Conservation (phyloP, 2,797 vertebrate genomes). For the Cryptoblepharus egeriae region DNA sequence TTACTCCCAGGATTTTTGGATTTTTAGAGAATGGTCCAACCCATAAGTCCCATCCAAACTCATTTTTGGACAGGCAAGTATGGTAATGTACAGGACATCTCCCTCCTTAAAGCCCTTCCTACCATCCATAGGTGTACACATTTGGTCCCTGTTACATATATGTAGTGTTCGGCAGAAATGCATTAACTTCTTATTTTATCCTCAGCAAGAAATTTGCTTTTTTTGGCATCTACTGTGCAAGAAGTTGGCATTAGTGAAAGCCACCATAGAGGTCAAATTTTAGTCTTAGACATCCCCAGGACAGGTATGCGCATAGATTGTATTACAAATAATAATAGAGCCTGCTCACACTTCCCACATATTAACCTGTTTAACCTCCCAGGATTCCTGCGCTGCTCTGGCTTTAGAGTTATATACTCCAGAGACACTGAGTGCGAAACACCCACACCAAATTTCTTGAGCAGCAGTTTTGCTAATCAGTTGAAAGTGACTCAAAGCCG, state of each 20-base stretch:
- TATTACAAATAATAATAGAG: too few relatives aligned
- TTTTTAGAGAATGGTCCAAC: neutral
- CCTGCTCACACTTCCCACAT: neutral
- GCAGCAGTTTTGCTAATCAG: conserved; percentile 1
- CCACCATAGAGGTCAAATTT: neutral
- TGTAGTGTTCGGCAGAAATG: too few relatives aligned
- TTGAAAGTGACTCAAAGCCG: neutral
- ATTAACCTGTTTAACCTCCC: neutral
- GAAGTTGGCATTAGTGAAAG: too few relatives aligned
- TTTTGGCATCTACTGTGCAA: too few relatives aligned
- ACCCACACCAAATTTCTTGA: neutral
- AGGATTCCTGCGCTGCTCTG: neutral
- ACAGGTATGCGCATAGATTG: too few relatives aligned
- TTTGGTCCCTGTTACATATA: too few relatives aligned
- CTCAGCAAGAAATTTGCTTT: neutral
- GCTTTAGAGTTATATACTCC: neutral
- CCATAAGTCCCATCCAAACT: neutral
- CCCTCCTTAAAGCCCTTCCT: neutral
- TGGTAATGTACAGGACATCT: neutral
- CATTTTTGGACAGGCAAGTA: neutral
- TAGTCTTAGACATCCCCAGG: too few relatives aligned
- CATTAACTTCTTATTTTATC: too few relatives aligned
- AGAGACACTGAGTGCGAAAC: neutral
- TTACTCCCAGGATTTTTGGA: too few relatives aligned
- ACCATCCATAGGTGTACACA: too few relatives aligned